phyloP scores from a whole-genome alignment of 2,888 invertebrate genomes.

The Stenurella melanura region DNA sequence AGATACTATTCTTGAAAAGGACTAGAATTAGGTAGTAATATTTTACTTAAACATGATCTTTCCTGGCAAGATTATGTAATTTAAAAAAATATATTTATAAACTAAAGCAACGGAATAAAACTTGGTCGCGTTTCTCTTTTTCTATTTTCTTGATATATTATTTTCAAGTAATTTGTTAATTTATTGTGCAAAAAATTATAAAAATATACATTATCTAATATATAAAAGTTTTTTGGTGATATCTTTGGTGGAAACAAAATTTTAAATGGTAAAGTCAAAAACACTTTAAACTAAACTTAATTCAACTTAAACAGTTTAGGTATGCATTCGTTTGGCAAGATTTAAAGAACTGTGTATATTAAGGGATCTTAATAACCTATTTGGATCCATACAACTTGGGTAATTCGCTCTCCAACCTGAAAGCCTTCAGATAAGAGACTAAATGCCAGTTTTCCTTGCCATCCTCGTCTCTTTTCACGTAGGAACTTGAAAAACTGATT shows the following conservation, averaged over 20 bases:
- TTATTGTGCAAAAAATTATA: no score
- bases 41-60: no score
- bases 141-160: no score
- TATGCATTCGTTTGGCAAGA: slow-evolving; percentile 6
- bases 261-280: background rate
- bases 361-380: slow-evolving; percentile 44
- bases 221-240: no score
- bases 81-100: no score
- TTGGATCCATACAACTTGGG: slow-evolving; percentile 80
- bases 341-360: background rate
- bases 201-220: no score
- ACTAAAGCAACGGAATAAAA: no score
- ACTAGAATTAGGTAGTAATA: no score
- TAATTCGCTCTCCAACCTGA: slow-evolving; percentile 83
- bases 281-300: background rate
- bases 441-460: slow-evolving; percentile 80
- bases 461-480: slow-evolving; percentile 72
- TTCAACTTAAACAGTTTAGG: background rate
- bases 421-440: slow-evolving; percentile 81
- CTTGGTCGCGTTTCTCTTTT: no score
- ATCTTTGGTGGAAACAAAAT: background rate
- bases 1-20: no score
- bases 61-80: no score
- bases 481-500: slow-evolving; percentile 84
- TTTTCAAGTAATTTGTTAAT: no score